These are phyloP conservation scores for Sphenopsis melanotis DNA, from an alignment of 2,797 vertebrate species.

Conservation along the genomic window DNA sequence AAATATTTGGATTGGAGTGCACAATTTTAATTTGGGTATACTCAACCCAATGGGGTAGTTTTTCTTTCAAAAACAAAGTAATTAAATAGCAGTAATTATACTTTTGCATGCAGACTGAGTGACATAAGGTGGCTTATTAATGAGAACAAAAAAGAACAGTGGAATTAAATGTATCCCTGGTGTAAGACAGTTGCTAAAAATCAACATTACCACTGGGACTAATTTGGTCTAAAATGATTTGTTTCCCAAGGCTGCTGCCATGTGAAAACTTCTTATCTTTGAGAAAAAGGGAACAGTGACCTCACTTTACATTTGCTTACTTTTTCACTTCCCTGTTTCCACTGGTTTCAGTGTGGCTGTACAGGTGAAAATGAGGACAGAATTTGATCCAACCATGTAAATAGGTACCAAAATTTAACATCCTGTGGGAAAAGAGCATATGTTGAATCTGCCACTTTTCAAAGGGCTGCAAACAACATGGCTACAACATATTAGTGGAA, in stretches of 20 bases:
- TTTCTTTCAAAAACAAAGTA: constrained; percentile 66
- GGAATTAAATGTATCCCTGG: constrained; percentile 12
- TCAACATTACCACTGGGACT: constrained; percentile 1
- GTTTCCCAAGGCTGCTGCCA: not conserved
- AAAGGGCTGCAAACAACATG: not conserved
- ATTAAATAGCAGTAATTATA: constrained; percentile 60
- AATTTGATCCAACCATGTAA: not conserved
- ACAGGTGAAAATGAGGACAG: not conserved
- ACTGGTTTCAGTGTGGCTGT: not conserved
- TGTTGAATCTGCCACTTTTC: not conserved
- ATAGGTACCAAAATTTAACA: not conserved
- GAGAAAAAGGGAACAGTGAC: not conserved
- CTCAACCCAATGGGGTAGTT: constrained; percentile 44
- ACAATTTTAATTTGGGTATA: constrained; percentile 66
- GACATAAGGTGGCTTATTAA: constrained; percentile 58
- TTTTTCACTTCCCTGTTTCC: not conserved
- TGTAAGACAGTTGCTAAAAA: constrained; percentile 42
- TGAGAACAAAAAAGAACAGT: constrained; percentile 57
- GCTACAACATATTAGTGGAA: not conserved
- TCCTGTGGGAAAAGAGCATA: not conserved
- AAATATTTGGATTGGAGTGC: constrained; percentile 74
- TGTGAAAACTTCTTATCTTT: constrained; percentile 35
- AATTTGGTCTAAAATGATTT: constrained; percentile 38
- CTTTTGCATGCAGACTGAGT: constrained; percentile 43
- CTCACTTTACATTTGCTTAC: not conserved